Evolutionary conservation across 2,797 vertebrate genomes (phyloP).

Genomic region (Toxotes lorentzi): DNA sequence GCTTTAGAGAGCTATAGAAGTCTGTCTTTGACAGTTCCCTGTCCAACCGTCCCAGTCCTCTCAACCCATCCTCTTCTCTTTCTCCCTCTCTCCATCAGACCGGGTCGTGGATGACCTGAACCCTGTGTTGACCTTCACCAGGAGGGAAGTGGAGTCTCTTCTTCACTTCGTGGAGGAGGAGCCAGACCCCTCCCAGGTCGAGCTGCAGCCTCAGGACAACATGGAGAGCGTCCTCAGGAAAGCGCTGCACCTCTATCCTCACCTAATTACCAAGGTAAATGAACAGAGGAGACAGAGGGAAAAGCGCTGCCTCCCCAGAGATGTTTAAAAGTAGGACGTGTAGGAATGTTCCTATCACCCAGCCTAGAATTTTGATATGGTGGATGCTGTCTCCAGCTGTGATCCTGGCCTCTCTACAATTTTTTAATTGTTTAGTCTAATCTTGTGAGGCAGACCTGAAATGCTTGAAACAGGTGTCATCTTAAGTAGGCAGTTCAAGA

Average conservation of each 20-base stretch:
- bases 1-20: constrained; percentile 1
- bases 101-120: constrained; percentile 98
- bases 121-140: constrained; percentile 94
- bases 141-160: constrained; percentile 95
- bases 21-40: neutral
- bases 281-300: neutral
- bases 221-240: constrained; percentile 90
- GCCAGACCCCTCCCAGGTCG: constrained; percentile 83
- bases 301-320: constrained; percentile 1
- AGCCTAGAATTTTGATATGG: too few relatives aligned
- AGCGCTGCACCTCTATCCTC: constrained; percentile 90
- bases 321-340: neutral
- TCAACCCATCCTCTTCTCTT: constrained; percentile 62
- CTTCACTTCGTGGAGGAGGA: constrained; percentile 98
- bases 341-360: too few relatives aligned
- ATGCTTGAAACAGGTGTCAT: too few relatives aligned
- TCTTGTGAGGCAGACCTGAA: neutral
- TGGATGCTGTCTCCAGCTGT: too few relatives aligned
- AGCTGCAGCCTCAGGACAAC: constrained; percentile 81
- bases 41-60: constrained; percentile 5
- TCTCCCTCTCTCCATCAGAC: constrained; percentile 80
- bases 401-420: too few relatives aligned
- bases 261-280: constrained; percentile 95
- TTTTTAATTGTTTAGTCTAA: neutral
- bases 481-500: too few relatives aligned